phyloP scores from a whole-genome alignment of 1,140 invertebrate genomes.

The Trypoxylus dichotomus region DNA sequence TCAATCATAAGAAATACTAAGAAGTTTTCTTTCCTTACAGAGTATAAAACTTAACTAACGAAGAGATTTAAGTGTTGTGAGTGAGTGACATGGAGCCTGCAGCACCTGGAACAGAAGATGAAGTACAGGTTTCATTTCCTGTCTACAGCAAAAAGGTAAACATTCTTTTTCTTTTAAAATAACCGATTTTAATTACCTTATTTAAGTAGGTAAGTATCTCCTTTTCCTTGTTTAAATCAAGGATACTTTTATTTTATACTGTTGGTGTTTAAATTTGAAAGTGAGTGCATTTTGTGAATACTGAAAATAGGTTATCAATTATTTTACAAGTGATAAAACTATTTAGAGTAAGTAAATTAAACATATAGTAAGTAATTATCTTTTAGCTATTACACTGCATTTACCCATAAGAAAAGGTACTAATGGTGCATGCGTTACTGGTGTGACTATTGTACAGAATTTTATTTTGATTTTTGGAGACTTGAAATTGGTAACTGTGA shows the following conservation, averaged over 20 bases:
- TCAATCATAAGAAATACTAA: background rate
- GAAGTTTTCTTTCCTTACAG: slow-evolving; percentile 21
- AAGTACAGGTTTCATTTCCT: slow-evolving; percentile 39
- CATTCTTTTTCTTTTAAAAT: slow-evolving; percentile 10
- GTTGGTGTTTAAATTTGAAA: background rate
- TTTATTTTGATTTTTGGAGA: no score
- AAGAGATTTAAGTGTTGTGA: slow-evolving; percentile 37
- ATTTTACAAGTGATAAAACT: background rate
- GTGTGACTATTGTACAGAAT: no score
- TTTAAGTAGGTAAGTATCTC: slow-evolving; percentile 29
- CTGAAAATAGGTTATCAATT: background rate
- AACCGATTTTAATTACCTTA: background rate
- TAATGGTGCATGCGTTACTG: background rate
- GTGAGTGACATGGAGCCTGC: slow-evolving; percentile 46
- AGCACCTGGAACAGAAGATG: slow-evolving; percentile 50
- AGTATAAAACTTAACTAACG: slow-evolving; percentile 20
- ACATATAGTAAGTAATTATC: background rate
- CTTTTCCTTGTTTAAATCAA: slow-evolving; percentile 1
- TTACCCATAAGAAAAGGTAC: background rate
- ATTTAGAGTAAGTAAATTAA: slow-evolving; percentile 27
- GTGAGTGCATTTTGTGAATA: background rate
- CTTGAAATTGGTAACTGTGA: no score
- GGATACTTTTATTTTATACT: slow-evolving; percentile 32
- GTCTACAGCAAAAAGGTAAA: slow-evolving; percentile 47
- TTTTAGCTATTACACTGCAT: background rate